phyloP scores from a whole-genome alignment of 1,140 invertebrate genomes.

The Acromyrmex echinatior region DNA sequence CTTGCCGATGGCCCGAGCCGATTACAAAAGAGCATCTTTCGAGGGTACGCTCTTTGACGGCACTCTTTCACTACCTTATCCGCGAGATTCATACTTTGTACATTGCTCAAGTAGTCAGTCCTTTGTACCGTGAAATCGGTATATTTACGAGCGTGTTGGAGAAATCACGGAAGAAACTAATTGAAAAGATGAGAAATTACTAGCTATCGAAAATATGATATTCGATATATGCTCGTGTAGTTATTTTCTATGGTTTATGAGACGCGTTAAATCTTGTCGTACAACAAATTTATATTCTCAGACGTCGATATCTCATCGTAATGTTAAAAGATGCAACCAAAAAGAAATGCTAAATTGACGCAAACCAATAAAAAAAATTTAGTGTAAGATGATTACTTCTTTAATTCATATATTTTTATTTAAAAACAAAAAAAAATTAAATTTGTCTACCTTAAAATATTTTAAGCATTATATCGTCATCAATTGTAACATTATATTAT shows the following conservation, averaged over 20 bases:
- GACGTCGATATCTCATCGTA: not conserved
- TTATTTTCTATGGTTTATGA: not conserved
- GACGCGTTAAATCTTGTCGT: not conserved
- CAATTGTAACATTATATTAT: not conserved
- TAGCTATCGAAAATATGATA: not conserved
- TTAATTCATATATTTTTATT: not conserved
- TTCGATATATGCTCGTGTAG: not conserved
- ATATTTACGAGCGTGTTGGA: slow-evolving; percentile 23
- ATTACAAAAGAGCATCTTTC: slow-evolving; percentile 74
- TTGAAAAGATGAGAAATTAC: slow-evolving; percentile 33
- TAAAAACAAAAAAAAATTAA: not conserved
- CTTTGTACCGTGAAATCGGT: slow-evolving; percentile 12
- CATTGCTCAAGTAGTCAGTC: slow-evolving; percentile 29
- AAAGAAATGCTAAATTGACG: too few relatives aligned
- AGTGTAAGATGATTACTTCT: not conserved
- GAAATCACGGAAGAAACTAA: slow-evolving; percentile 28
- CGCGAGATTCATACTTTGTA: slow-evolving; percentile 66
- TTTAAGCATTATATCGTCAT: not conserved
- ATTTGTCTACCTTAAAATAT: not conserved
- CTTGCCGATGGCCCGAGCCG: slow-evolving; percentile 70
- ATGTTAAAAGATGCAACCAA: not conserved
- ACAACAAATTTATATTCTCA: slow-evolving; percentile 18
- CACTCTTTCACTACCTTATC: slow-evolving; percentile 62
- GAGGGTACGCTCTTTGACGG: slow-evolving; percentile 40
- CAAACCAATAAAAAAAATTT: not conserved